Base-by-base conservation (phyloP, 2,888 invertebrate genomes). In the Apodemia duryi region DNA sequence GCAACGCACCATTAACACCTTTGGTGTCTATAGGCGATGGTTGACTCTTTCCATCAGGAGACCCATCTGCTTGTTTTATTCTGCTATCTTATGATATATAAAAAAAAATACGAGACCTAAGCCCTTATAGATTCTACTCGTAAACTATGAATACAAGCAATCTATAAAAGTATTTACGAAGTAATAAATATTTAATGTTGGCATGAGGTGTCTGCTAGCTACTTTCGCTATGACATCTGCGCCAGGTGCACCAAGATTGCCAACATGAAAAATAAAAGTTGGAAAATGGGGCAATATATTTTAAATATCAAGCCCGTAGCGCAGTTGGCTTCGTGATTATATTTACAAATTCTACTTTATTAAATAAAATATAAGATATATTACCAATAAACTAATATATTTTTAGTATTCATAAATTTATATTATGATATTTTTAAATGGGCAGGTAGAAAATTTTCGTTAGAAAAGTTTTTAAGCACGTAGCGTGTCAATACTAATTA, bases 101-200 rank as follows among this genome's bases (percentile, higher is more conserved):
- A 38, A 38, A 38, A 38, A 9, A 38, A 9, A 9, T 9, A 38
- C 38, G 9, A 38, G 9, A 38, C 38, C 38, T 38, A 54, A 54
- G 54, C 54, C 54, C 54, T 29, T 54, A 54, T 54, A 54, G 29
- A 54, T 54, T 54, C 11, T 29, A 13, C 61, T 61, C 61, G 35
- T 61, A 43, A 61, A 43, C 28, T 38, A 21, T 35, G 61, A 41
- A 61, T 38, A 32, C 61, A n/a, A 41, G 41, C 38, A 61, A 61
- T 61, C 61, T 61, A 28, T 61, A 41, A 61, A 57, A 57, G 13
- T 57, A 57, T 57, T 57, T 57, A 57, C 57, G 32, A 57, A 57
- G 57, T 57, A 57, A 57, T 57, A 57, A 57, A 57, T 57, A 57
- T 57, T 57, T 57, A 57, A 57, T 57, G 57, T 57, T 57, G 57